A percentile compares a stretch with the other conserved stretches of the same genome.
These are phyloP conservation scores for Globodera rostochiensis DNA, from an alignment of 1,140 invertebrate species.

Conservation along the genomic window DNA sequence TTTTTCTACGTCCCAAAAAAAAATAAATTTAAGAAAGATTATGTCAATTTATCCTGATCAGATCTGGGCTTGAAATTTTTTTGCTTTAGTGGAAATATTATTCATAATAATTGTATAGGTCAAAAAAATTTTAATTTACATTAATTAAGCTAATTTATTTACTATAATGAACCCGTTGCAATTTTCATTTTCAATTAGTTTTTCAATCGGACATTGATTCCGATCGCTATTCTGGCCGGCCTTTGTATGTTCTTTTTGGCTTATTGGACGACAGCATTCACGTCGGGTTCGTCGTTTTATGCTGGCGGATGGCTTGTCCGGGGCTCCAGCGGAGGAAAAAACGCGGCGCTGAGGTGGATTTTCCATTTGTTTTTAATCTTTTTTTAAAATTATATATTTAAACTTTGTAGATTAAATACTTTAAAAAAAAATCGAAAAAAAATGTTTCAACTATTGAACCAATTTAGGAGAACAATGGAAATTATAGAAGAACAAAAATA, in stretches of 20 bases:
- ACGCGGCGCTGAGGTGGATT: conserved; percentile 48
- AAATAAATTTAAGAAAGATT: no score
- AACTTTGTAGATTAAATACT: no score
- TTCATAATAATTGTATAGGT: not conserved
- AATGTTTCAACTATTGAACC: no score
- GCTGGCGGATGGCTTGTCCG: conserved; percentile 50
- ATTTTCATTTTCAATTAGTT: conserved; percentile 22
- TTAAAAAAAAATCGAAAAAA: no score
- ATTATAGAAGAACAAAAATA: conserved; percentile 56
- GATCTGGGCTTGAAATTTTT: not conserved
- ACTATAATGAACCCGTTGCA: no score
- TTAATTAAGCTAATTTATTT: no score
- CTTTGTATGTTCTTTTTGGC: conserved; percentile 56
- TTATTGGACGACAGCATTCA: conserved; percentile 50
- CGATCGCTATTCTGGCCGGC: conserved; percentile 40
- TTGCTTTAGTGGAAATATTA: not conserved
- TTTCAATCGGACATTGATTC: conserved; percentile 49
- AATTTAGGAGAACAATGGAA: conserved; percentile 50
- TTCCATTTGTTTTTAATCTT: not conserved
- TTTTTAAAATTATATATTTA: no score
- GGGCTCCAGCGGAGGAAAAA: conserved; percentile 53
- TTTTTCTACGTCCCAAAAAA: not conserved
- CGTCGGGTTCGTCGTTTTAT: conserved; percentile 45
- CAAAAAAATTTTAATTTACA: not conserved
- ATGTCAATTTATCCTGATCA: no score